Evolutionary conservation across 2,888 invertebrate species (phyloP).

Genomic region (Augochlorella aurata): DNA sequence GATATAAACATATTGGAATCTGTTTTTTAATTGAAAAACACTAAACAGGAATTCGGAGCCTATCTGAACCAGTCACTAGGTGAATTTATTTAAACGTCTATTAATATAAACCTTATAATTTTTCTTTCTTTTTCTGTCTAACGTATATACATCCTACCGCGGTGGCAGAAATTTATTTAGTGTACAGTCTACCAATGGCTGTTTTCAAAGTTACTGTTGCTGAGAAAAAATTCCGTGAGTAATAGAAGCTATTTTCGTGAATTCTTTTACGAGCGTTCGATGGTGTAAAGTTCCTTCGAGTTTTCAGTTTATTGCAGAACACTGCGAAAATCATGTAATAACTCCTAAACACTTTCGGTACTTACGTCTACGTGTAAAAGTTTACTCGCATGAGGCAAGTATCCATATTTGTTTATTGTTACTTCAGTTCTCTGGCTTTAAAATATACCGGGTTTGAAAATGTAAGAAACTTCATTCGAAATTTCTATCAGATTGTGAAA

Average conservation of each 20-base stretch:
- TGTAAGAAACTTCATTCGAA: background rate
- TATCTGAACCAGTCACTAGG: no score
- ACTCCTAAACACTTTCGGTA: constrained; percentile 30
- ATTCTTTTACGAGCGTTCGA: constrained; percentile 38
- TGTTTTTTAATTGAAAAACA: no score
- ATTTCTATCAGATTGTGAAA: background rate
- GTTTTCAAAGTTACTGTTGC: background rate
- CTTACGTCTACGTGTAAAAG: background rate
- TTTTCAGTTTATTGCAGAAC: constrained; percentile 44
- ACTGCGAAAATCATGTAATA: constrained; percentile 35
- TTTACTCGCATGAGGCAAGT: background rate
- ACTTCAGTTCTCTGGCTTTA: background rate
- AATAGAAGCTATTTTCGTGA: constrained; percentile 25
- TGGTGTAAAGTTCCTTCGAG: constrained; percentile 28
- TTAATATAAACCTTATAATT: no score
- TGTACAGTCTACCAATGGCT: background rate
- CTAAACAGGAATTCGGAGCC: no score
- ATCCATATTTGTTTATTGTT: background rate
- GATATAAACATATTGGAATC: no score
- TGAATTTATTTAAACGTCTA: no score
- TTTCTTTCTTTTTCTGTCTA: no score
- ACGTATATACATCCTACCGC: background rate
- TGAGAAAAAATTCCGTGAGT: background rate
- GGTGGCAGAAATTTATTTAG: background rate
- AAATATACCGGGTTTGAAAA: background rate